Conservation (phyloP, 2,888 invertebrate species). For the Uloborus plumipes region DNA sequence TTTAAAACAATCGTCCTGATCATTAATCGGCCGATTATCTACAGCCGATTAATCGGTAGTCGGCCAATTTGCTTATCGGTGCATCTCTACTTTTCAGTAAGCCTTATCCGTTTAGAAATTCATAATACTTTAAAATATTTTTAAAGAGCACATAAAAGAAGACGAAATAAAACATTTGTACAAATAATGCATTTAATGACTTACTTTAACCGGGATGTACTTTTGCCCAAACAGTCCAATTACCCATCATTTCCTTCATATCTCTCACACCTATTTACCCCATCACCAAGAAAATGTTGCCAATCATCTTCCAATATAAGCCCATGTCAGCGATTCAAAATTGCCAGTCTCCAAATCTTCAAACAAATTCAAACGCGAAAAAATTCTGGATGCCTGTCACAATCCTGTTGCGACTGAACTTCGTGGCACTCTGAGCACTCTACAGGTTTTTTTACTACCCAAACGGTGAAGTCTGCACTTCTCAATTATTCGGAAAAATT, state of each 20-base stretch:
- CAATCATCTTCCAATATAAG: too few relatives aligned
- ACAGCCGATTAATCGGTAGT: too few relatives aligned
- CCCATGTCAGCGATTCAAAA: too few relatives aligned
- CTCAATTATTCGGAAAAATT: slow-evolving; percentile 35
- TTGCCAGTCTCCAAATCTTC: too few relatives aligned
- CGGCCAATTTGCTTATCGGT: too few relatives aligned
- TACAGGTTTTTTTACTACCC: slow-evolving; percentile 34
- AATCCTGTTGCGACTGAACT: slow-evolving; percentile 14
- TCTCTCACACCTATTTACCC: not conserved
- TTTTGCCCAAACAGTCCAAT: slow-evolving; percentile 42
- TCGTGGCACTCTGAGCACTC: slow-evolving; percentile 13
- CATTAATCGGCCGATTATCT: too few relatives aligned
- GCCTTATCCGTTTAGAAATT: too few relatives aligned
- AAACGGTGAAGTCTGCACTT: slow-evolving; percentile 8
- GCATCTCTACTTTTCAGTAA: too few relatives aligned
- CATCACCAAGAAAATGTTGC: too few relatives aligned
- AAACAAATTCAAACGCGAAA: not conserved
- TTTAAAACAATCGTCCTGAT: too few relatives aligned
- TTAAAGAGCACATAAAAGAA: not conserved
- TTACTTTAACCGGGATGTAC: slow-evolving; percentile 56
- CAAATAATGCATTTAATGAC: not conserved
- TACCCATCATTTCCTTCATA: slow-evolving; percentile 29
- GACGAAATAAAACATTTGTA: not conserved
- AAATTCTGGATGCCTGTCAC: not conserved
- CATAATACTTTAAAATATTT: too few relatives aligned